phyloP scores from a whole-genome alignment of 2,113 vertebrate genomes.

The Guaruba guarouba region DNA sequence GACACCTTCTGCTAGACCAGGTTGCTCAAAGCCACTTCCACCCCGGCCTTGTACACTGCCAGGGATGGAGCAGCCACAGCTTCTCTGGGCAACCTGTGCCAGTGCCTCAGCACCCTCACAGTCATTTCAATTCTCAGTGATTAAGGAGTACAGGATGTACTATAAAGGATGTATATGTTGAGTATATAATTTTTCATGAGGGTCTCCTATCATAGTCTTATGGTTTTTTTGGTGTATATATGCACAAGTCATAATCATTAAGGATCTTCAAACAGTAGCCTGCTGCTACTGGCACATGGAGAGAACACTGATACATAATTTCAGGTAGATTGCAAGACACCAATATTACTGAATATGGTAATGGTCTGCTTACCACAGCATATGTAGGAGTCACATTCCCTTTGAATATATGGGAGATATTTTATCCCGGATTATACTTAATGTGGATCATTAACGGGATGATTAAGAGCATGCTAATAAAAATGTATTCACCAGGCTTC shows the following conservation, averaged over 20 bases:
- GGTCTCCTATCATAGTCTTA: background rate
- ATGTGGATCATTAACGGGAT: background rate
- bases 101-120: background rate
- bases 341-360: background rate
- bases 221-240: background rate
- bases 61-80: background rate
- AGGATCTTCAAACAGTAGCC: background rate
- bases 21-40: background rate
- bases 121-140: background rate
- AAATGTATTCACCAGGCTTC: background rate
- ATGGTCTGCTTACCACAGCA: background rate
- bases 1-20: background rate
- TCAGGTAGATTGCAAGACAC: background rate
- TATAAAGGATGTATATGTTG: background rate
- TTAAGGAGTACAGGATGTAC: background rate
- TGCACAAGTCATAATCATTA: background rate
- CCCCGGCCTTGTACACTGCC: background rate
- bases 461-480: background rate
- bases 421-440: background rate
- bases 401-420: background rate
- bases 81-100: background rate
- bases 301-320: background rate
- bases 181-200: background rate
- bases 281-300: background rate
- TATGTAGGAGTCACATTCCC: background rate